Percentiles rank a stretch among this genome's conserved stretches.
phyloP scores from a whole-genome alignment of 2,113 vertebrate genomes.

The Limnothrissa miodon region DNA sequence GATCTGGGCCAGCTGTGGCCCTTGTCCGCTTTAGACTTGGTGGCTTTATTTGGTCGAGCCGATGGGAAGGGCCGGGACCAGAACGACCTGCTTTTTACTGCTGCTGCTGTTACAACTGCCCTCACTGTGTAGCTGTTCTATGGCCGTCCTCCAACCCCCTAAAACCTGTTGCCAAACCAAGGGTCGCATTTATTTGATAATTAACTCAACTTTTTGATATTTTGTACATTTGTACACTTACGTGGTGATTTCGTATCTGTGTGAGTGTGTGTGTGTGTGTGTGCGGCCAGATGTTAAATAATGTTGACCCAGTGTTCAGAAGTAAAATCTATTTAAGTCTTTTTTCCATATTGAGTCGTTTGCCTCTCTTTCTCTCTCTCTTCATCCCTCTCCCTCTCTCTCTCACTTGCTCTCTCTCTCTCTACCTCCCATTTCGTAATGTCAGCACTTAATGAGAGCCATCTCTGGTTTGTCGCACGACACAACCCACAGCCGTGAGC shows the following conservation, averaged over 20 bases:
- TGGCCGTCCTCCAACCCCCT: background rate
- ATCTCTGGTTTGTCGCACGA: conserved; percentile 8
- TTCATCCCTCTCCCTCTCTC: background rate
- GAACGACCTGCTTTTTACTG: background rate
- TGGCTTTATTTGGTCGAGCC: background rate
- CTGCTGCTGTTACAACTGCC: background rate
- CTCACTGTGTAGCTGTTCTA: background rate
- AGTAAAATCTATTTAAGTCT: background rate
- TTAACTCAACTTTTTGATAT: background rate
- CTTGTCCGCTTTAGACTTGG: background rate
- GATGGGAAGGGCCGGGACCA: background rate
- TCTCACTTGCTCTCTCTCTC: background rate
- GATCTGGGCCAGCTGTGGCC: background rate
- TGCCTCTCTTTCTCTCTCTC: background rate
- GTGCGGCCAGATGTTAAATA: background rate
- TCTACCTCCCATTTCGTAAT: background rate
- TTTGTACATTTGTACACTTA: background rate
- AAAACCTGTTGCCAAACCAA: background rate
- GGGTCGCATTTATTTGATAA: conserved; percentile 4
- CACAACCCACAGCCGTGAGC: background rate
- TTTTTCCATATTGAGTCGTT: background rate
- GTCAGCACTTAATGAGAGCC: background rate
- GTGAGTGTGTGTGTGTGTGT: too few relatives aligned
- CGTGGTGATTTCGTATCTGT: background rate
- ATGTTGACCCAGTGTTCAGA: background rate